Conservation (phyloP, 2,113 vertebrate genomes). For the Anoplopoma fimbria region DNA sequence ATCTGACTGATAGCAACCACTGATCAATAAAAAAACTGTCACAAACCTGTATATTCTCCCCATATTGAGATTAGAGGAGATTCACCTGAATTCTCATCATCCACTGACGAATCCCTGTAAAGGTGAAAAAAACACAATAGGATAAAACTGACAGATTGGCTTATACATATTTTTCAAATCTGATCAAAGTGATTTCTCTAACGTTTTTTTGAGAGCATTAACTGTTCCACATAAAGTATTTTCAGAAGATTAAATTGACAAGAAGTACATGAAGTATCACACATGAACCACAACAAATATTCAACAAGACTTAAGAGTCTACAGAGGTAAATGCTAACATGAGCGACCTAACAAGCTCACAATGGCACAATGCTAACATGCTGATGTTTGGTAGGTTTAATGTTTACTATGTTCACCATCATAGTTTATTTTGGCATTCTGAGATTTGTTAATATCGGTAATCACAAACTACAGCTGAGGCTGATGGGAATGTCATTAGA, state of each 20-base stretch:
- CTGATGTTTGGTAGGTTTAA: neutral
- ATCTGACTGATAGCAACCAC: neutral
- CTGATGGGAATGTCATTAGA: neutral
- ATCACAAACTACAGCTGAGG: neutral
- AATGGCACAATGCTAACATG: neutral
- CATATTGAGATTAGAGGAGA: slow-evolving; percentile 82
- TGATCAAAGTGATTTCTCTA: neutral
- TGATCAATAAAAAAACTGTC: neutral
- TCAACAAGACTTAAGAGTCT: neutral
- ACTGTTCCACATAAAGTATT: neutral
- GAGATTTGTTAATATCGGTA: neutral
- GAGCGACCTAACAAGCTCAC: neutral
- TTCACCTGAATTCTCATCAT: slow-evolving; percentile 72
- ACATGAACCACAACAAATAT: neutral
- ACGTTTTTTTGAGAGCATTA: neutral
- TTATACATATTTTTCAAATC: neutral
- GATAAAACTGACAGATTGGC: neutral
- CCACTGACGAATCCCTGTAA: slow-evolving; percentile 71
- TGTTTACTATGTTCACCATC: neutral
- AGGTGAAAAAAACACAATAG: neutral
- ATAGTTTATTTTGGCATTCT: neutral
- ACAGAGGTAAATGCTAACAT: neutral
- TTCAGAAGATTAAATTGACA: neutral
- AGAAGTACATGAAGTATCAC: too few species aligned
- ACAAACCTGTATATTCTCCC: slow-evolving; percentile 83